These are phyloP conservation scores for Euschistus heros DNA, from an alignment of 1,140 invertebrate species.

Conservation along the genomic window DNA sequence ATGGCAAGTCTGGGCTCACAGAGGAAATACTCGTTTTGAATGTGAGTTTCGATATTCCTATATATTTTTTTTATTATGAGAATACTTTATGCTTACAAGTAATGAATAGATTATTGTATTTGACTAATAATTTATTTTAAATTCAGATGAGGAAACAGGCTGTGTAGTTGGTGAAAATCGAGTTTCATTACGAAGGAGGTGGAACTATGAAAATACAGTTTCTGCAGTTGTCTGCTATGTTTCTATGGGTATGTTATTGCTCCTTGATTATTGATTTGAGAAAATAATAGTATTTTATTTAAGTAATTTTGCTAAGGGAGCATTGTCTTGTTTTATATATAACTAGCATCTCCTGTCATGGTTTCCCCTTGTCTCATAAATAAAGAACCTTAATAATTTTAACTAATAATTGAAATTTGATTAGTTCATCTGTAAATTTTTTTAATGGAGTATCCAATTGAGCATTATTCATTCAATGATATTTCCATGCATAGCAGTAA, in stretches of 20 bases:
- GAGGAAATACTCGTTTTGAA: slow-evolving; percentile 73
- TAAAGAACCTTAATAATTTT: no score
- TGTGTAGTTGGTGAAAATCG: slow-evolving; percentile 62
- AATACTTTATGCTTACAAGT: background rate
- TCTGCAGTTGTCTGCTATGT: slow-evolving; percentile 72
- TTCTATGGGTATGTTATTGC: slow-evolving; percentile 47
- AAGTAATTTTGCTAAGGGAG: background rate
- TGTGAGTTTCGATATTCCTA: slow-evolving; percentile 47
- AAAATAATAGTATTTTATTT: no score
- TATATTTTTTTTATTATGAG: background rate
- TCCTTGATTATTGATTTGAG: slow-evolving; percentile 1
- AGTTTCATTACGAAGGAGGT: slow-evolving; percentile 65
- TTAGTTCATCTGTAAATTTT: no score
- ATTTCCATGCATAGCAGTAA: no score
- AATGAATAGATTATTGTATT: background rate
- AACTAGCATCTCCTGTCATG: background rate
- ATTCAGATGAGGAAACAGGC: slow-evolving; percentile 77
- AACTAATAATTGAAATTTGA: no score
- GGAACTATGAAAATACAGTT: slow-evolving; percentile 81
- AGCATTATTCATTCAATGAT: no score
- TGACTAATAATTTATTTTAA: slow-evolving; percentile 23
- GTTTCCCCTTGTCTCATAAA: no score
- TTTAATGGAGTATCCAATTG: no score
- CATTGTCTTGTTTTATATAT: background rate
- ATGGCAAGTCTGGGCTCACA: slow-evolving; percentile 85